Evolutionary conservation across 1,140 invertebrate species (phyloP), one percentile per base, ranked within the genome.

Genomic region (Arion vulgaris): DNA sequence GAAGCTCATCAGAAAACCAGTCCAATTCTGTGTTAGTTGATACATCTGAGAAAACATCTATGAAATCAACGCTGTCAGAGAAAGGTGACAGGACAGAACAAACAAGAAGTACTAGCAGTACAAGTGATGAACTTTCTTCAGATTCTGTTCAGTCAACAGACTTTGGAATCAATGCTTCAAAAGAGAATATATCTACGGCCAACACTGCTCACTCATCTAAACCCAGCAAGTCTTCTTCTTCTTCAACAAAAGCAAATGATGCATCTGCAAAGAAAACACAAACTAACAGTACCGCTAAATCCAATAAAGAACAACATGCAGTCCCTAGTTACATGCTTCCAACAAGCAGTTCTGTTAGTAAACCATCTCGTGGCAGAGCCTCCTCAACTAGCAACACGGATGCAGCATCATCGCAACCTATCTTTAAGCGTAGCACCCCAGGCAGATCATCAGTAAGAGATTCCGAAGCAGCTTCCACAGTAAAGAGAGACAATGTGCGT

Each of bases 1-100:
- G 26, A 11, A n/a, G n/a, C n/a, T n/a, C n/a, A n/a, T n/a, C n/a
- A n/a, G n/a, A n/a, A n/a, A n/a, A n/a, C n/a, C n/a, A n/a, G n/a
- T n/a, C n/a, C 71, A 39, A 57, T 26, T 34, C 80, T 81, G 80
- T 73, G 45, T 57, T 73, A 38, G 49, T 53, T 41, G 19, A 15
- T 11, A 1, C 41, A 45, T 1, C 19, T 23, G 15, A 39, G 28
- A 45, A 73, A 15, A 38, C 39, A 13, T 57, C 84, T 82, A 66
- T 87, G 84, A 66, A 86, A 85, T 73, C 38, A 66, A 84, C 69
- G 34, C 84, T 86, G 39, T 86, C 87, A 34, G 90, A 88, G 26
- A 84, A 85, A 13, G 90, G 90, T 73, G 88, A 86, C 0, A 90
- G 90, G 90, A 91, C 90, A 9, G 89, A 89, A 81, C 83, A 87